Evolutionary conservation across 2,797 vertebrate genomes (phyloP).

Genomic region (Phrynocephalus forsythii): DNA sequence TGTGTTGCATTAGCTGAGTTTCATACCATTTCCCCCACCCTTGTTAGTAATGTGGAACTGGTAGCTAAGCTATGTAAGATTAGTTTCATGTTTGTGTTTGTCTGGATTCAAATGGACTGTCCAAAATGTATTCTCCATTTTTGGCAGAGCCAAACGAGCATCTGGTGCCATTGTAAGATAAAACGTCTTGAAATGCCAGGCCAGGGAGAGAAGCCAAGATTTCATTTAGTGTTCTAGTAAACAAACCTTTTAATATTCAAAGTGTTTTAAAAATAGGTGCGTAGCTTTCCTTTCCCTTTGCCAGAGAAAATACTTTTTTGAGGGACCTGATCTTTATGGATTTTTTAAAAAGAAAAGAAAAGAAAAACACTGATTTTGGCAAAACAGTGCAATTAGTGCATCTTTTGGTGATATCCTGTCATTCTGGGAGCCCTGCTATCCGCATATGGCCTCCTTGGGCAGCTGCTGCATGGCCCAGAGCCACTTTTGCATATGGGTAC

Average conservation of each 20-base stretch:
- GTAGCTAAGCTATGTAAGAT: slow-evolving; percentile 4
- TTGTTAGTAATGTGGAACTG: background rate
- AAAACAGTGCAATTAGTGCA: too few species aligned
- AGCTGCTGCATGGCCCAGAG: background rate
- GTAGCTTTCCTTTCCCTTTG: background rate
- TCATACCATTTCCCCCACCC: background rate
- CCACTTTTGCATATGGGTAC: background rate
- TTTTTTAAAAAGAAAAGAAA: background rate
- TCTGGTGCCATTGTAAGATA: slow-evolving; percentile 26
- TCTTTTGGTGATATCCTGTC: too few species aligned
- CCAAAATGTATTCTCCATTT: slow-evolving; percentile 24
- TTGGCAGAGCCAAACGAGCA: slow-evolving; percentile 8
- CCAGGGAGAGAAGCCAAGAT: background rate
- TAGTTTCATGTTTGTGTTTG: slow-evolving; percentile 24
- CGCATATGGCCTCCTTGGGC: background rate
- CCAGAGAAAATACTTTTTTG: background rate
- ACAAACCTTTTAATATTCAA: slow-evolving; percentile 22
- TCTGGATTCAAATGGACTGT: background rate
- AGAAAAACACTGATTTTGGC: background rate
- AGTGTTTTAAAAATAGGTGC: background rate
- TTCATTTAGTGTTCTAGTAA: slow-evolving; percentile 25
- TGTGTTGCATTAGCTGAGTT: background rate
- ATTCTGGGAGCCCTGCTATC: background rate
- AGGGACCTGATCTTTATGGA: background rate
- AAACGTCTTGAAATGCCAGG: slow-evolving; percentile 11